Conservation (phyloP, 2,113 vertebrate genomes). For the Ardeotis arabs region DNA sequence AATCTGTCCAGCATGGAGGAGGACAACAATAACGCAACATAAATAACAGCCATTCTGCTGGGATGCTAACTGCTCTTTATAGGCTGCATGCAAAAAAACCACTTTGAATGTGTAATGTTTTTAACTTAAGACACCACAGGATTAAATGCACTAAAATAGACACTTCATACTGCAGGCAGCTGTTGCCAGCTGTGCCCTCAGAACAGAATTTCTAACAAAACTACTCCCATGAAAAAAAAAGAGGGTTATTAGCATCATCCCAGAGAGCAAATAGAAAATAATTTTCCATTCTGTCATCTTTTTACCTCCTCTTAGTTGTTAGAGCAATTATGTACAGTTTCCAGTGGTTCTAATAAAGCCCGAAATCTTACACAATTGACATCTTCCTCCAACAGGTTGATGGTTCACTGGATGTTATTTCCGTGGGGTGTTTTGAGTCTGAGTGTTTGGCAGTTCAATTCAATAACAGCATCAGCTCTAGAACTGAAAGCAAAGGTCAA, state of each 20-base stretch:
- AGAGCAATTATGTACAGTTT: not conserved
- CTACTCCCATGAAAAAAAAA: not conserved
- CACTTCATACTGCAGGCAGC: not conserved
- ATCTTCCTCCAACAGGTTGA: not conserved
- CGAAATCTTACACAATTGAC: not conserved
- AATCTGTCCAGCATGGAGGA: not conserved
- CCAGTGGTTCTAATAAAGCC: not conserved
- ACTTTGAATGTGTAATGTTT: not conserved
- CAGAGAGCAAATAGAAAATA: not conserved
- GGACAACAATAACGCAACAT: not conserved
- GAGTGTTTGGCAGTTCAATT: not conserved
- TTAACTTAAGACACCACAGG: not conserved
- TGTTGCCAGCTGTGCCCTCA: slow-evolving; percentile 11
- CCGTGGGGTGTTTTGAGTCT: not conserved
- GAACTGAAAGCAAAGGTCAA: not conserved
- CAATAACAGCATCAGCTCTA: not conserved
- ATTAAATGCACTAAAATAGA: not conserved
- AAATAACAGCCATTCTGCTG: not conserved
- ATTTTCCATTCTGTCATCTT: not conserved
- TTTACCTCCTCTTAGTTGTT: not conserved
- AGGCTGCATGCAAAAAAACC: not conserved
- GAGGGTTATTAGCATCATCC: not conserved
- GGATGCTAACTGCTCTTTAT: not conserved
- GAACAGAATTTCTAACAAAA: not conserved
- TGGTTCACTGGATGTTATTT: not conserved